Base-by-base conservation (phyloP, 64 coral and sea anemone species). In the Acropora tenuis region DNA sequence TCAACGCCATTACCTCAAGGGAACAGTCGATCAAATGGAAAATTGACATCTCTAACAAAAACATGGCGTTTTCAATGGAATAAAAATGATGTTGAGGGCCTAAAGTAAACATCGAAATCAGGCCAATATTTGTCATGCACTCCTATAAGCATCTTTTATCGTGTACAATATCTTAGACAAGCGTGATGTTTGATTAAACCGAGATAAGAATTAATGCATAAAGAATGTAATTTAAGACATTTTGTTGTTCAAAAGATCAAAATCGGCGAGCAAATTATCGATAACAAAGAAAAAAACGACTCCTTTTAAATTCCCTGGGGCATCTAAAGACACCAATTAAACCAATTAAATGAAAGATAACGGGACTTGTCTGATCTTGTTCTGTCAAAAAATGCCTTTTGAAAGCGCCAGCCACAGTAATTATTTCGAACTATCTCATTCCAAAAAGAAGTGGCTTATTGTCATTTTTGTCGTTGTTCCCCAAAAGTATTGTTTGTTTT, bases 191-290 rank as follows among this genome's bases (percentile, higher is more conserved):
- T 48, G 16, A 13, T 30, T 16, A 49, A 49, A 6, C 2, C n/a
- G 43, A 18, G 68, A 18, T 8, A 10, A 85, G 61, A 71, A 85
- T 85, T 18, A 72, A 69, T 71, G 47, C 44, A 1, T 45, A 69
- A 72, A 71, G 82, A 85, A 85, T 85, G 43, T 85, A 30, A 65
- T 85, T 85, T 59, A 30, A 30, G 30, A 30, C 30, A 7, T 85
- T 85, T 44, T 11, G 3, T 2, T 50, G n/a, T 48, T 47, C 7
- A 69, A 69, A n/a, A 48, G 30, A 30, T 30, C 30, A 30, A 30
- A 9, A 85, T 13, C 40, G 19, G 30, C 65, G 0, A 6, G 44
- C 53, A 82, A 85, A 85, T 81, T 63, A 13, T 13, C 11, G 11
- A 3, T 12, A 76, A 4, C 73, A 74, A 42, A 6, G 19, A 20